These are phyloP conservation scores for Syndactyla subalaris DNA, from an alignment of 2,797 vertebrate genomes.

Conservation along the genomic window DNA sequence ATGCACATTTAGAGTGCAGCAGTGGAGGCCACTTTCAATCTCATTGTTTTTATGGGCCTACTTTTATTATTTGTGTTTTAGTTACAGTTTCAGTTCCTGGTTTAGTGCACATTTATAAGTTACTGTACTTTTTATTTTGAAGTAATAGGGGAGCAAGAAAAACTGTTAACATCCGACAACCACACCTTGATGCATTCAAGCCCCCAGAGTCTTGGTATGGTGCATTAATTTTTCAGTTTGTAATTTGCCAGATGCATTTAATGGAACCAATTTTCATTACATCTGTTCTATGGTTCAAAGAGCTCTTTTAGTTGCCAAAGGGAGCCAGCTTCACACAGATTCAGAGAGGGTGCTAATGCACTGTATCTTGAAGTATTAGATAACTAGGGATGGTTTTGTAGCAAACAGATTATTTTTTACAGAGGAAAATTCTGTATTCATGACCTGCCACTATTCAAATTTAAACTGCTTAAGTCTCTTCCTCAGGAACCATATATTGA, in stretches of 20 bases:
- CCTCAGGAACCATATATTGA: constrained; percentile 57
- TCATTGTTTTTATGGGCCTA: background rate
- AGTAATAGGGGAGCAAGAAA: background rate
- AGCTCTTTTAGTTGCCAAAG: constrained; percentile 80
- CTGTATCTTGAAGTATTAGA: constrained; percentile 76
- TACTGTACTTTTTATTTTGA: constrained; percentile 55
- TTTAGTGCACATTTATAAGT: constrained; percentile 41
- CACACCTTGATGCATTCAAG: constrained; percentile 83
- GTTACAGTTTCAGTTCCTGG: constrained; percentile 49
- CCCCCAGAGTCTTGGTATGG: constrained; percentile 82
- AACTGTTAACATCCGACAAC: constrained; percentile 76
- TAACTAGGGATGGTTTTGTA: constrained; percentile 71
- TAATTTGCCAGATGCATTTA: constrained; percentile 83
- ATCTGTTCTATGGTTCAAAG: constrained; percentile 83
- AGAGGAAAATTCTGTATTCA: constrained; percentile 71
- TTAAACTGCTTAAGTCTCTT: constrained; percentile 69
- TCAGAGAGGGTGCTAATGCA: constrained; percentile 65
- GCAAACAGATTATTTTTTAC: constrained; percentile 76
- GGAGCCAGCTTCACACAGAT: constrained; percentile 74
- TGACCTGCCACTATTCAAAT: constrained; percentile 67
- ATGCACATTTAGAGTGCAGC: background rate
- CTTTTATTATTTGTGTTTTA: constrained; percentile 21
- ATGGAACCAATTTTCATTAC: constrained; percentile 84
- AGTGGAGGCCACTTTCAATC: background rate
- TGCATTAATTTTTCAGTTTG: constrained; percentile 83